These are phyloP conservation scores for Agelaius tricolor DNA, from an alignment of 2,113 vertebrate genomes.

Conservation along the genomic window DNA sequence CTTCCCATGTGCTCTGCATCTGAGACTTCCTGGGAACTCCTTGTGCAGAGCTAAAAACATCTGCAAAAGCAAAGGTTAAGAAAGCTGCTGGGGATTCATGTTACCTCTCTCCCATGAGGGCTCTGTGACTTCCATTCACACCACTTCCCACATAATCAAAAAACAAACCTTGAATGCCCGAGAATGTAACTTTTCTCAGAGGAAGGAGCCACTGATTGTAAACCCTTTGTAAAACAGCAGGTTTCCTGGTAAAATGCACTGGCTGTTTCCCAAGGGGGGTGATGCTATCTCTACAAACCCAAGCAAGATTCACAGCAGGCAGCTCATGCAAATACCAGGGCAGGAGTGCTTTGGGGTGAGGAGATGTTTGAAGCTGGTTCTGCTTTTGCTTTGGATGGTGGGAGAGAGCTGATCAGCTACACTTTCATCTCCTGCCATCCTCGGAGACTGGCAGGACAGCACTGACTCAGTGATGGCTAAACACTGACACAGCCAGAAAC, in stretches of 20 bases:
- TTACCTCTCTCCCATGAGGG: slow-evolving; percentile 14
- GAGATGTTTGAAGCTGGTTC: neutral
- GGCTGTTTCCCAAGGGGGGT: neutral
- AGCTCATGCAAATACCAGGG: neutral
- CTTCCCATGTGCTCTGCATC: neutral
- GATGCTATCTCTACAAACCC: neutral
- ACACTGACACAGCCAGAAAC: neutral
- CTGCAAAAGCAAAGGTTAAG: slow-evolving; percentile 63
- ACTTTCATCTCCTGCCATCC: neutral
- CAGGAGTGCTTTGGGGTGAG: neutral
- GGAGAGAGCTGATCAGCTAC: neutral
- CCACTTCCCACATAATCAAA: slow-evolving; percentile 3
- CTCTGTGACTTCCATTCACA: neutral
- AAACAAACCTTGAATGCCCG: slow-evolving; percentile 8
- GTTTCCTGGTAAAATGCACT: slow-evolving; percentile 13
- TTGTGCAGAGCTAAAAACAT: slow-evolving; percentile 24
- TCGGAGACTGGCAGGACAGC: neutral
- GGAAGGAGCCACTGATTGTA: neutral
- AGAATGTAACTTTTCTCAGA: slow-evolving; percentile 42
- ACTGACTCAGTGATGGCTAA: neutral
- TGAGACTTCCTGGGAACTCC: slow-evolving; percentile 29
- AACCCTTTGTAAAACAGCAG: slow-evolving; percentile 55
- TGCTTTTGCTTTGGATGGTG: neutral
- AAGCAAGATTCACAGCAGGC: slow-evolving; percentile 3
- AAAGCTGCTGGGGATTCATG: slow-evolving; percentile 3